Evolutionary conservation across 2,888 invertebrate genomes (phyloP).

Genomic region (Drosophila engyochracea): DNA sequence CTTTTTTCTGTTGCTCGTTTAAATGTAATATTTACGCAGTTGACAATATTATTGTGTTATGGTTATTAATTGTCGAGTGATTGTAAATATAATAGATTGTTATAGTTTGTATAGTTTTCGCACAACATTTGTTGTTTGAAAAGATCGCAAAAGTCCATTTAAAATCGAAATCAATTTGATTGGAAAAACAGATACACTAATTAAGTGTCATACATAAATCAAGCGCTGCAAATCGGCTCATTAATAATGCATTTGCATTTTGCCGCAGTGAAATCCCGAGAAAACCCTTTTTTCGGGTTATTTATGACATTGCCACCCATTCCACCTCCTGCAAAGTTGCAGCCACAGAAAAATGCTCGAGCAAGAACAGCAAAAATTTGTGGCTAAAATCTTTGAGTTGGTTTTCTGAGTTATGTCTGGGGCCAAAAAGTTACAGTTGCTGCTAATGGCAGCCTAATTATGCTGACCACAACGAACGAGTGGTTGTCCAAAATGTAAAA

Average conservation of each 20-base stretch:
- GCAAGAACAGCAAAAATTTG: conserved; percentile 12
- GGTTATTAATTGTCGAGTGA: conserved; percentile 9
- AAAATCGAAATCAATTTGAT: conserved; percentile 16
- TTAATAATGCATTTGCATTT: conserved; percentile 74
- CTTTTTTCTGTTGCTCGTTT: conserved; percentile 25
- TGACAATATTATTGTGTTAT: conserved; percentile 3
- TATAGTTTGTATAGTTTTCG: not conserved
- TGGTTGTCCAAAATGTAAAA: conserved; percentile 10
- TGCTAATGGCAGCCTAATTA: conserved; percentile 78
- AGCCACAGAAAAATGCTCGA: conserved; percentile 25
- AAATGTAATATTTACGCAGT: conserved; percentile 33
- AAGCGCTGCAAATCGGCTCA: conserved; percentile 56
- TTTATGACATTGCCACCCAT: conserved; percentile 52
- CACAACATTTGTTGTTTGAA: not conserved
- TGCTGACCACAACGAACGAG: conserved; percentile 59
- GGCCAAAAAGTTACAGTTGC: conserved; percentile 42
- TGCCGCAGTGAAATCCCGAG: conserved; percentile 53
- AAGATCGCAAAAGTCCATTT: conserved; percentile 23
- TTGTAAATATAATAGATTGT: not conserved
- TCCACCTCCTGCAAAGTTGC: conserved; percentile 8
- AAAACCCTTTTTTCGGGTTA: conserved; percentile 49
- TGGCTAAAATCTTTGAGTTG: conserved; percentile 49
- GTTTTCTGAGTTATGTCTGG: conserved; percentile 53
- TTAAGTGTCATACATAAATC: conserved; percentile 75
- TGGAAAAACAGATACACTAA: conserved; percentile 55